A percentile compares a stretch with the other conserved stretches of the same genome.
Evolutionary conservation across 1,140 invertebrate genomes (phyloP).

Genomic region (Aphelenchoides fujianensis): DNA sequence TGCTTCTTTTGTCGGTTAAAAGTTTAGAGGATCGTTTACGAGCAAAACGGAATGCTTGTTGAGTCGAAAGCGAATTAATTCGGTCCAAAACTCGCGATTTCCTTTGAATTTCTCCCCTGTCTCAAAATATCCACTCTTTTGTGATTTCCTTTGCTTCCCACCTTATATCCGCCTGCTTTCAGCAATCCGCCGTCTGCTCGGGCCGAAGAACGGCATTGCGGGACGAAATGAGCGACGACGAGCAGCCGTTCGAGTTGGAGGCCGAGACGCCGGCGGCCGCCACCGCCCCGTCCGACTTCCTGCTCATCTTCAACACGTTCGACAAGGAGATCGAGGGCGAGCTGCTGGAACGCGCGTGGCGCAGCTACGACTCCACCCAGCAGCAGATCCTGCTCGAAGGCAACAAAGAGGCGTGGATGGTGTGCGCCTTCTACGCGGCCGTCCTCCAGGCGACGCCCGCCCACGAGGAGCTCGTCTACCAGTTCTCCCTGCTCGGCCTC

Average conservation of each 20-base stretch:
- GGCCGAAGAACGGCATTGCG: neutral
- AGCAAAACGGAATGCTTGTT: no score
- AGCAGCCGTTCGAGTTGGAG: neutral
- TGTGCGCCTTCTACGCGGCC: slow-evolving; percentile 48
- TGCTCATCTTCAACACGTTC: slow-evolving; percentile 38
- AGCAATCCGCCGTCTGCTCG: no score
- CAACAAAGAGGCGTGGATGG: slow-evolving; percentile 43
- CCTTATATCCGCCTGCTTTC: no score
- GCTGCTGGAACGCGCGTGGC: slow-evolving; percentile 47
- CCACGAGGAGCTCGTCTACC: slow-evolving; percentile 43
- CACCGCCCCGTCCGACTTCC: slow-evolving; percentile 24
- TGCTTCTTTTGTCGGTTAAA: no score
- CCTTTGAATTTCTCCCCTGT: no score
- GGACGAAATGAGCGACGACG: neutral
- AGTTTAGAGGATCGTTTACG: no score
- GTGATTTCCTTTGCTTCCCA: no score
- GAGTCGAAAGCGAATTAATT: no score
- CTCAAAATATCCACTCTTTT: no score
- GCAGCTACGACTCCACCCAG: slow-evolving; percentile 43
- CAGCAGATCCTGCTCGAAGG: slow-evolving; percentile 51
- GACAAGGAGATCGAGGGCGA: slow-evolving; percentile 48
- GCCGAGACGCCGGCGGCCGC: neutral
- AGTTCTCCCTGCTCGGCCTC: slow-evolving; percentile 40
- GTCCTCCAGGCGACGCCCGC: slow-evolving; percentile 54
- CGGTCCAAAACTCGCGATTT: no score